Evolutionary conservation across 2,113 vertebrate genomes (phyloP).

Genomic region (Apodemus sylvaticus): DNA sequence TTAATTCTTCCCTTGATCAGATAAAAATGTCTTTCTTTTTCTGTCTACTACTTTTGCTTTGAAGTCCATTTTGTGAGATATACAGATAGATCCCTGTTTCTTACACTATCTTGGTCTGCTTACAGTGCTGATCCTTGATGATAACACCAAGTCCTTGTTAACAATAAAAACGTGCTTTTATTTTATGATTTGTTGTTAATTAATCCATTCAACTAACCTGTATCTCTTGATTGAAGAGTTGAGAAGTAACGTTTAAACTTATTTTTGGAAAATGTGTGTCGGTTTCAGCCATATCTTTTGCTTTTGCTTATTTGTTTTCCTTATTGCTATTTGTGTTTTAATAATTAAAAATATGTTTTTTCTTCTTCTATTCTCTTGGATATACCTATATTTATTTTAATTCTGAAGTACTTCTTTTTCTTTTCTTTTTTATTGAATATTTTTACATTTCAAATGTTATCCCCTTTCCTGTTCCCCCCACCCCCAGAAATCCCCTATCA

Average conservation of each 20-base stretch:
- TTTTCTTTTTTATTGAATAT: no score
- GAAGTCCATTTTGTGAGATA: not conserved
- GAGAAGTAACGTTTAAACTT: not conserved
- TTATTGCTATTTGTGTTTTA: not conserved
- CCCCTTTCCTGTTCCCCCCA: no score
- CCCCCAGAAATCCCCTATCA: no score
- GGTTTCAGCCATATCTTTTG: not conserved
- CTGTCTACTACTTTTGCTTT: not conserved
- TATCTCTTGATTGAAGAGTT: not conserved
- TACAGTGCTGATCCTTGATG: not conserved
- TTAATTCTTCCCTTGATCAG: not conserved
- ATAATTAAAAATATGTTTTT: not conserved
- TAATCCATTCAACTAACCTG: not conserved
- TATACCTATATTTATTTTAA: not conserved
- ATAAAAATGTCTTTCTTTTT: no score
- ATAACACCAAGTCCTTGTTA: not conserved
- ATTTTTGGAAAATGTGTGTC: not conserved
- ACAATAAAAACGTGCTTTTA: not conserved
- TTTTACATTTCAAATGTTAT: no score
- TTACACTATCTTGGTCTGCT: not conserved
- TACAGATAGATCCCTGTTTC: not conserved
- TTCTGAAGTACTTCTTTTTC: not conserved
- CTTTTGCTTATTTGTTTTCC: not conserved
- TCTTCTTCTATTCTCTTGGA: not conserved
- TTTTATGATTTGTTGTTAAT: not conserved